Evolutionary conservation across 2,888 invertebrate genomes (phyloP).

Genomic region (Nebria brevicollis): DNA sequence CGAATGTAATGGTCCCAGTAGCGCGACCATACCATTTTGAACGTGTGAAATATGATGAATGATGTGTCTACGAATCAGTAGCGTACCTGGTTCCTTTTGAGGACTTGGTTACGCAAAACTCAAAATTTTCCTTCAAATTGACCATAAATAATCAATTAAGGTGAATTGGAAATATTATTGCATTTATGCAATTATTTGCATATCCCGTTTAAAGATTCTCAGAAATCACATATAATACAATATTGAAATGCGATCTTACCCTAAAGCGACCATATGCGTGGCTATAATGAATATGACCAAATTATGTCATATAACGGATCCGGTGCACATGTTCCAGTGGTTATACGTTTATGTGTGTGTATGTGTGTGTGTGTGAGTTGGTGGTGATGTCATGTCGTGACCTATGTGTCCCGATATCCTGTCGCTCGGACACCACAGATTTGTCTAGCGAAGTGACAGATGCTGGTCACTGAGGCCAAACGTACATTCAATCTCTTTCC

Average conservation of each 20-base stretch:
- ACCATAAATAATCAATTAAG: no score
- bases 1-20: not conserved
- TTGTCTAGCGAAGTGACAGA: constrained; percentile 29
- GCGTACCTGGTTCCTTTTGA: not conserved
- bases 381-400: constrained; percentile 12
- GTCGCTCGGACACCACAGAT: constrained; percentile 30
- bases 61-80: not conserved
- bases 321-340: not conserved
- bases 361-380: not conserved
- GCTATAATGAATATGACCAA: not conserved
- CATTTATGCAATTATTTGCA: no score
- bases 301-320: not conserved
- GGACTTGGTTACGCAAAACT: no score
- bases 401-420: constrained; percentile 6
- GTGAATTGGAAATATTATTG: no score
- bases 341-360: not conserved
- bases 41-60: not conserved
- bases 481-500: not conserved
- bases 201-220: no score
- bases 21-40: not conserved
- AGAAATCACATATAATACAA: no score
- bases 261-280: not conserved
- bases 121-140: no score
- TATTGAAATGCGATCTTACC: not conserved
- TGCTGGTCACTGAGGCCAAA: constrained; percentile 17